Conservation (phyloP, 2,888 invertebrate genomes). For the Bhutanitis thaidina region DNA sequence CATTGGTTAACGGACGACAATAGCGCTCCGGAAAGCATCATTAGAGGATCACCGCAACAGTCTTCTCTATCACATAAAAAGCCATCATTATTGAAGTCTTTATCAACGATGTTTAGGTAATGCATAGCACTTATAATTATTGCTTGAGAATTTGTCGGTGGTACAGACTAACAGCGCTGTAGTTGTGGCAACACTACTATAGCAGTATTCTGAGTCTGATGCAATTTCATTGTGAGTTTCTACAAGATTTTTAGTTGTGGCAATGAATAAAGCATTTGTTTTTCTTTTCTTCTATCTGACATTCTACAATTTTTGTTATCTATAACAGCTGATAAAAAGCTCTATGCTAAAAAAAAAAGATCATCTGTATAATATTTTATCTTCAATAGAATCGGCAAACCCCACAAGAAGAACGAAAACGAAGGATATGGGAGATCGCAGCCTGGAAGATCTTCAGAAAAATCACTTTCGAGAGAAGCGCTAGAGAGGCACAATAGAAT, state of each 20-base stretch:
- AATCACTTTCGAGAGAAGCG: constrained; percentile 67
- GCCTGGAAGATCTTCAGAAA: constrained; percentile 71
- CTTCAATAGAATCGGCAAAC: constrained; percentile 75
- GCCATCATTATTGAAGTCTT: constrained; percentile 88
- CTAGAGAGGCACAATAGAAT: constrained; percentile 56
- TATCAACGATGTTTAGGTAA: constrained; percentile 88
- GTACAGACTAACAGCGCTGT: too few species aligned
- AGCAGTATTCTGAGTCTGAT: too few species aligned
- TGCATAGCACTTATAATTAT: constrained; percentile 6
- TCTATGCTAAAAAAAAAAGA: too few species aligned
- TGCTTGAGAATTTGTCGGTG: too few species aligned
- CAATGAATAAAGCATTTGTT: too few species aligned
- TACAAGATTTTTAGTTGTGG: too few species aligned
- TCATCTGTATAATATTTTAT: not conserved
- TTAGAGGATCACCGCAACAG: constrained; percentile 87
- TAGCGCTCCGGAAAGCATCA: constrained; percentile 77
- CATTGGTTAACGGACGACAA: constrained; percentile 90
- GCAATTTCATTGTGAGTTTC: too few species aligned
- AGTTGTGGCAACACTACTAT: too few species aligned
- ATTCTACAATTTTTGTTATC: too few species aligned
- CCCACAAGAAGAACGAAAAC: constrained; percentile 62
- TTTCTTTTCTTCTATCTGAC: too few species aligned
- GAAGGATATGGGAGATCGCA: constrained; percentile 62
- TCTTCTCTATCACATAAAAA: constrained; percentile 89
- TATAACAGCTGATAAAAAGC: too few species aligned